Base-by-base conservation (phyloP, 2,888 invertebrate species). In the Temnothorax ravouxi region DNA sequence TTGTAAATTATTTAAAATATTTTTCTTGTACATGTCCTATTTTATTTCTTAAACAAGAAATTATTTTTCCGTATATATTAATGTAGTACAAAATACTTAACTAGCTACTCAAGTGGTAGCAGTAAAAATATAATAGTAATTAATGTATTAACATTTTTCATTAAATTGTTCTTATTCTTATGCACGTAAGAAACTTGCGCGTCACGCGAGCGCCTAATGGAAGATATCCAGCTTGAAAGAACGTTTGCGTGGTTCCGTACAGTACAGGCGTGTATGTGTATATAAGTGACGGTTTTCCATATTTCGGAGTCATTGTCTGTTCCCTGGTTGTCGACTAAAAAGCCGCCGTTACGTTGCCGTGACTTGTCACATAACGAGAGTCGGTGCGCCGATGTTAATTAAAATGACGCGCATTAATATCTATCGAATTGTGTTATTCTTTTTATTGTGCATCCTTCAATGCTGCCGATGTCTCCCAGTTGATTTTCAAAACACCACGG, bases 271-370 rank as follows among this genome's bases (percentile, higher is more conserved):
- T 59, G 34, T 61, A 25, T 81, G 34, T 61, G 29, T 81, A 91
- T 91, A 91, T 88, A 89, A 91, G 85, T 79, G 61, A 44, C 66
- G 74, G 81, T 84, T 87, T 71, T 84, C 83, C 52, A 64, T 81
- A 84, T 89, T 89, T 90, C 81, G 75, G 81, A 87, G 85, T 87
- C 87, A 88, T 90, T 89, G 85, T 88, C 80, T 81, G 86, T 75
- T 25, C 84, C 79, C 72, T 80, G 11, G 50, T 56, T 69, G 66
- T 67, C 61, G 82, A 6, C 62, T 61, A 84, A 79, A 67, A 67
- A 54, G 54, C 11, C 67, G 9, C 25, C 34, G 71, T 59, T 25
- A 56, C 41, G 47, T 18, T 77, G 29, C 6, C 21, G 38, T 38
- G 80, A 52, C 25, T 84, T 72, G 11, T 84, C 38, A 56, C 56